Evolutionary conservation across 2,797 vertebrate species (phyloP).

Genomic region (Cirrhinus mrigala): DNA sequence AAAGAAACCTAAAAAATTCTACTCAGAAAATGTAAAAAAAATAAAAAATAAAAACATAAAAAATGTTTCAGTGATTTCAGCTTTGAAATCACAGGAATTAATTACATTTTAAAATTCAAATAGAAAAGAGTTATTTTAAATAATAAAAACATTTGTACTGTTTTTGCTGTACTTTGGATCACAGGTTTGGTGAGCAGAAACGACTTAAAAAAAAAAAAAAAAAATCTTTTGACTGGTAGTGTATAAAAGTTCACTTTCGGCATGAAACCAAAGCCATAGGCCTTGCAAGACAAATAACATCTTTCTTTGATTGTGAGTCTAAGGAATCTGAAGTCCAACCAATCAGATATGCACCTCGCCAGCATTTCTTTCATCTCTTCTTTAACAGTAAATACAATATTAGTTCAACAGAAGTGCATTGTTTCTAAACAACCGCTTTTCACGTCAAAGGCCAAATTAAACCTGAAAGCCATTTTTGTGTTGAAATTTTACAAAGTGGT

Average conservation of each 20-base stretch:
- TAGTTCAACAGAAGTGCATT: conserved; percentile 10
- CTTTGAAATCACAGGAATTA: too few relatives aligned
- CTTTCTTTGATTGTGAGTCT: neutral
- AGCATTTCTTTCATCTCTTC: neutral
- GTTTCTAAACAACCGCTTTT: conserved; percentile 2
- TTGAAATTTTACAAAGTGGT: neutral
- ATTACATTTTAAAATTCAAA: too few relatives aligned
- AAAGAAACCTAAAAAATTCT: too few relatives aligned
- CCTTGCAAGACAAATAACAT: neutral
- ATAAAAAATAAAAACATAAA: too few relatives aligned
- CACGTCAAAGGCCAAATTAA: neutral
- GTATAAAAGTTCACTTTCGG: neutral
- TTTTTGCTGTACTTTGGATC: too few relatives aligned
- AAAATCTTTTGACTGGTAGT: too few relatives aligned
- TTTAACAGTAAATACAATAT: neutral
- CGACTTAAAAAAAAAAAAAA: too few relatives aligned
- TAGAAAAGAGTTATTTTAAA: too few relatives aligned
- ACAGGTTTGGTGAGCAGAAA: too few relatives aligned
- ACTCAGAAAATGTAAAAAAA: too few relatives aligned
- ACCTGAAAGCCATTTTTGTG: conserved; percentile 25
- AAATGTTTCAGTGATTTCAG: too few relatives aligned
- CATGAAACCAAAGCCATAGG: neutral
- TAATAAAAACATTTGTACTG: too few relatives aligned
- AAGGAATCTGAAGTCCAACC: neutral
- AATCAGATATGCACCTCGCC: neutral